Percentiles rank a stretch among this genome's conserved stretches.
Conservation (phyloP, 1,140 invertebrate genomes). For the Drosophila ogumai region DNA sequence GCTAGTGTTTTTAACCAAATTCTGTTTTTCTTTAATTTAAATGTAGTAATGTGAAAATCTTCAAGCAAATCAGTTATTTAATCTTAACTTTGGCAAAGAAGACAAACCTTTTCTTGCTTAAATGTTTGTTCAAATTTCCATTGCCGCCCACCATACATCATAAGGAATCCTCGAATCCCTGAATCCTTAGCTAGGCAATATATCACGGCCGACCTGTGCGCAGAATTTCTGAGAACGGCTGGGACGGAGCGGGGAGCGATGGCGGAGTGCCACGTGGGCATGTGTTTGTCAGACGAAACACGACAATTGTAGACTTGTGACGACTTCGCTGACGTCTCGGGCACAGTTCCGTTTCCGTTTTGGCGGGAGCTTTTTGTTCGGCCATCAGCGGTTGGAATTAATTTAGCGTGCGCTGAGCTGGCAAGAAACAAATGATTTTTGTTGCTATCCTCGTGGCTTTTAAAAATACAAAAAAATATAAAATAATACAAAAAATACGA, state of each 20-base stretch:
- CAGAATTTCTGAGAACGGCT: background rate
- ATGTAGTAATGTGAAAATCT: too few species aligned
- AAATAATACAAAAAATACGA: constrained; percentile 13
- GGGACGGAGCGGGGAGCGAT: background rate
- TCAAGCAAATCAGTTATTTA: too few species aligned
- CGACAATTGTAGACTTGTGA: constrained; percentile 79
- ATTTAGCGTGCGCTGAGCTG: constrained; percentile 82
- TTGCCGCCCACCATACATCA: constrained; percentile 14
- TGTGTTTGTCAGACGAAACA: constrained; percentile 81
- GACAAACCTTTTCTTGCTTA: background rate
- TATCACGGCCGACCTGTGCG: constrained; percentile 26
- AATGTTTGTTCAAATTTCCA: constrained; percentile 12
- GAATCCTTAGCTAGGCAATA: constrained; percentile 36
- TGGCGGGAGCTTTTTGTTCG: constrained; percentile 74
- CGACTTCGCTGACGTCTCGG: constrained; percentile 75
- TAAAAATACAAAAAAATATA: constrained; percentile 63
- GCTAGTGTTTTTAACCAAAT: too few species aligned
- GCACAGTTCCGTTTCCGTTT: constrained; percentile 81
- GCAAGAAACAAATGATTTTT: constrained; percentile 80
- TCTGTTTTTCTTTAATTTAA: too few species aligned
- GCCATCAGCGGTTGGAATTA: constrained; percentile 73
- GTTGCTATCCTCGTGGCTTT: constrained; percentile 59
- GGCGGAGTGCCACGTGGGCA: constrained; percentile 65
- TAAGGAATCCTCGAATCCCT: constrained; percentile 15
- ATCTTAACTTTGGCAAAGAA: too few species aligned